Base-by-base conservation (phyloP, 2,888 invertebrate genomes). In the Branchinecta sandiegonensis region DNA sequence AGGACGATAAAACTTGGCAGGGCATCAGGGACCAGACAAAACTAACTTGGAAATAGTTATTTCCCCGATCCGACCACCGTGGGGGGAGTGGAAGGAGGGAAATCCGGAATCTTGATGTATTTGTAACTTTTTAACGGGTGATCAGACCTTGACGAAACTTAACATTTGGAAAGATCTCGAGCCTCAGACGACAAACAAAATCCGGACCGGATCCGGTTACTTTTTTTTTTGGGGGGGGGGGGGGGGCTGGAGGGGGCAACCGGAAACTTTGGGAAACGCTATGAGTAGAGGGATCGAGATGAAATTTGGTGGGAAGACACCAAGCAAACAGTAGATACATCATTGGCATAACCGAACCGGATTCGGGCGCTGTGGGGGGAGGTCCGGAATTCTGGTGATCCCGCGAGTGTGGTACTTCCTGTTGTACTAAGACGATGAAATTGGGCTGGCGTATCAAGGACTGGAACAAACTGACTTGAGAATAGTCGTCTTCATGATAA, bases 311-410 rank as follows among this genome's bases (percentile, higher is more conserved):
- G 50, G 50, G 1, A 13, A 50, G 50, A 50, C 1, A 50, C 1
- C n/a, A n/a, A 50, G 50, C 50, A 50, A 13, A 13, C 13, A n/a
- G n/a, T 50, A 50, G 50, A 50, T 50, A 50, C 50, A n/a, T 50
- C 13, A 48, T 48, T 48, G 50, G n/a, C n/a, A n/a, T 48, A 48
- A 48, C 50, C 50, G n/a, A 11, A 48, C 50, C n/a, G 50, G 50
- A 48, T 48, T n/a, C 50, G 50, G 11, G 11, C 50, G 11, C 50
- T 48, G 11, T 48, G 50, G 50, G 50, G 50, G 50, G n/a, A n/a
- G 11, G 11, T 11, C 11, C 11, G 50, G n/a, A n/a, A n/a, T 11
- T 48, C 50, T n/a, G n/a, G 50, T 48, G 50, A 11, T 48, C n/a
- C n/a, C 11, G 50, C 50, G 50, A 48, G 50, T 48, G 11, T n/a